Evolutionary conservation across 2,113 vertebrate genomes (phyloP).

Genomic region (Montifringilla adamsi): DNA sequence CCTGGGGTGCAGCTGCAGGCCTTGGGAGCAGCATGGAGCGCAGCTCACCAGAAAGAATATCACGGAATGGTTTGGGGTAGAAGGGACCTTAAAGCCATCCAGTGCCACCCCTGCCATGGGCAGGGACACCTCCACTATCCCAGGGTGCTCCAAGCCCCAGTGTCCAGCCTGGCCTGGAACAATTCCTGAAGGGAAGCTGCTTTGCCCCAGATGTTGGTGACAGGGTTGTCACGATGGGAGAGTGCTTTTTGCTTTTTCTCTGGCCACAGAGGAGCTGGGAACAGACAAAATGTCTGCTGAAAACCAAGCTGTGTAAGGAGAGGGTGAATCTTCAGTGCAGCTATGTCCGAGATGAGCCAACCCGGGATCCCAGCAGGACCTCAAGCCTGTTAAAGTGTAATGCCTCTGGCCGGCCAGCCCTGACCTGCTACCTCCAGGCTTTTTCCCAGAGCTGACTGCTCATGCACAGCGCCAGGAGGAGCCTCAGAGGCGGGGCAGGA

Average conservation of each 20-base stretch:
- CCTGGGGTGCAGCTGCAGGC: background rate
- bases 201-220: background rate
- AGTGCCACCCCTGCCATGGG: background rate
- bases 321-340: background rate
- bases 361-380: background rate
- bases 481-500: background rate
- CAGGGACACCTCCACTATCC: background rate
- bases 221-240: fast-evolving
- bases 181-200: background rate
- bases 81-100: background rate
- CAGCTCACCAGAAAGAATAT: background rate
- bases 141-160: fast-evolving
- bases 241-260: background rate
- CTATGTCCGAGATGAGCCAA: fast-evolving
- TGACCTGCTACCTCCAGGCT: background rate
- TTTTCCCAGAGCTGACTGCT: background rate
- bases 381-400: fast-evolving
- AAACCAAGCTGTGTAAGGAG: background rate
- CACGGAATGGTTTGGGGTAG: background rate
- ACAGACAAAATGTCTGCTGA: background rate
- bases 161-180: fast-evolving
- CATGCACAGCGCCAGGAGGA: background rate
- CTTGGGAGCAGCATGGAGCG: fast-evolving
- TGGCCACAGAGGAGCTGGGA: background rate
- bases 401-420: background rate